Evolutionary conservation across 2,113 vertebrate genomes (phyloP).

Genomic region (Rallus limicola): DNA sequence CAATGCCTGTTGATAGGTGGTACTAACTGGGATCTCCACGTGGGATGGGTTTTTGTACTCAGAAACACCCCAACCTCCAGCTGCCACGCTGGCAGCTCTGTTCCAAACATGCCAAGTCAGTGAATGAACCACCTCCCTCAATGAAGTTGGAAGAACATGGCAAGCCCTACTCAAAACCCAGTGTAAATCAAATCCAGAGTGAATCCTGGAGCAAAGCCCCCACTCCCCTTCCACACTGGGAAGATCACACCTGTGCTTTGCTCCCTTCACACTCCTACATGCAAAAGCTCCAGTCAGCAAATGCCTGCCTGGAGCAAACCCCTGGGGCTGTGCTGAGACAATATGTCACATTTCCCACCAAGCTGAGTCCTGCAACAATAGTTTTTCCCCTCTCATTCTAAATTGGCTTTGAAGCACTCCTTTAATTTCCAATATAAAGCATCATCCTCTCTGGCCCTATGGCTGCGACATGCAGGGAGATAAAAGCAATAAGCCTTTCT

Average conservation of each 20-base stretch:
- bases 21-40: not conserved
- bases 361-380: not conserved
- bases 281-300: not conserved
- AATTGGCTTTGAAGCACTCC: not conserved
- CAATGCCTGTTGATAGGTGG: not conserved
- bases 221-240: accelerated
- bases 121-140: not conserved
- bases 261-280: not conserved
- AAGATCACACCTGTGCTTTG: accelerated
- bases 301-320: accelerated
- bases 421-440: not conserved
- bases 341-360: not conserved
- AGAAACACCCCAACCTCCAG: not conserved
- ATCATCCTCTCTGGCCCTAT: not conserved
- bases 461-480: not conserved
- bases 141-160: no score
- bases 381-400: not conserved
- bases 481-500: not conserved
- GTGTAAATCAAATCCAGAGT: not conserved
- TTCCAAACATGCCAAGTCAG: not conserved
- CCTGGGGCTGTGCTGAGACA: not conserved
- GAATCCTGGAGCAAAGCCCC: not conserved
- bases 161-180: not conserved
- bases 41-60: accelerated
- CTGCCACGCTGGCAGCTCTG: accelerated